Evolutionary conservation across 2,888 invertebrate species (phyloP).

Genomic region (Urechis unicinctus): DNA sequence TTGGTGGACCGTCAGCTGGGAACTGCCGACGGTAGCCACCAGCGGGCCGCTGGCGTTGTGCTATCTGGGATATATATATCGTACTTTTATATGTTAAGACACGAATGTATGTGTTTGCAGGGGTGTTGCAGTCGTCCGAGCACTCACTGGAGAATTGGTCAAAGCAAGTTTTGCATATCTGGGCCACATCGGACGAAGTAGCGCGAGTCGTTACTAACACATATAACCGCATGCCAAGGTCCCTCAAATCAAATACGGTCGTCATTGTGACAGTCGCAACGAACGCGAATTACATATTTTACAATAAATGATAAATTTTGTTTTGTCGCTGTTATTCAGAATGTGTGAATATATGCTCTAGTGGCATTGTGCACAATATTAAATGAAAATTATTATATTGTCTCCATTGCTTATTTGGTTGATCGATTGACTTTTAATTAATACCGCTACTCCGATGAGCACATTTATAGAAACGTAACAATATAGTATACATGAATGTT

Average conservation of each 20-base stretch:
- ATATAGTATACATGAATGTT: no score
- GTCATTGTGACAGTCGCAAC: slow-evolving; percentile 35
- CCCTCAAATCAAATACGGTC: slow-evolving; percentile 34
- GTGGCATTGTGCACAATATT: no score
- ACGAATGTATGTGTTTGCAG: slow-evolving; percentile 19
- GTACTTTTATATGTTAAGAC: not conserved
- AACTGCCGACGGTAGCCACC: no score
- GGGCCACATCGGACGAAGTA: slow-evolving; percentile 33
- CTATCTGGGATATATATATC: slow-evolving; percentile 2
- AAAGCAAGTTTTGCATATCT: slow-evolving; percentile 46
- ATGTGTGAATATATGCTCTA: no score
- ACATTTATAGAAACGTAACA: no score
- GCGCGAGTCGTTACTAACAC: slow-evolving; percentile 30
- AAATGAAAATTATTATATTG: no score
- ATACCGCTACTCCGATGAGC: no score
- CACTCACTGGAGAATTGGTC: slow-evolving; percentile 39
- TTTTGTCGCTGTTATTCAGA: no score
- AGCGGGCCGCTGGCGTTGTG: no score
- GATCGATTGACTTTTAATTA: no score
- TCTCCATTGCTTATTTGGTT: no score
- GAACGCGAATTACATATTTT: slow-evolving; percentile 18
- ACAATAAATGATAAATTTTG: slow-evolving; percentile 11
- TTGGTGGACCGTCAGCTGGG: no score
- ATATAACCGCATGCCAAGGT: slow-evolving; percentile 20
- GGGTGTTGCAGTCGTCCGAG: slow-evolving; percentile 35